A percentile compares a stretch with the other conserved stretches of the same genome.
phyloP scores from a whole-genome alignment of 1,140 invertebrate species.

The Trachelipus rathkii region DNA sequence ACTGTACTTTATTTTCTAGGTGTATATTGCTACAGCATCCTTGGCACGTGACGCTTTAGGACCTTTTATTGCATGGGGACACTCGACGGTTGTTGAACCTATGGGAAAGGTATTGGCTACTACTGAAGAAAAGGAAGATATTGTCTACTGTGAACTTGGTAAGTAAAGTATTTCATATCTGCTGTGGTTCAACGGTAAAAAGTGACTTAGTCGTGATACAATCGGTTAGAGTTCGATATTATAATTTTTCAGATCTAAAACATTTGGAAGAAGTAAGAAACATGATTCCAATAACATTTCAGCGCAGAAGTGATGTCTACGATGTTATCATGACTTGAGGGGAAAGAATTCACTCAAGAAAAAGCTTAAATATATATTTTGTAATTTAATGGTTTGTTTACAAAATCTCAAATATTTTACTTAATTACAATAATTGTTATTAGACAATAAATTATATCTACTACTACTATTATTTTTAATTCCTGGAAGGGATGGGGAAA shows the following conservation, averaged over 20 bases:
- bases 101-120: slow-evolving; percentile 75
- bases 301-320: neutral
- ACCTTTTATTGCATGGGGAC: slow-evolving; percentile 82
- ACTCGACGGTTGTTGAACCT: slow-evolving; percentile 77
- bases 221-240: too few species aligned
- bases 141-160: slow-evolving; percentile 72
- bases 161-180: too few species aligned
- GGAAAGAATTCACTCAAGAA: neutral
- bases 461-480: neutral
- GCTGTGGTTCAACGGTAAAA: too few species aligned
- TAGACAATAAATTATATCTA: neutral
- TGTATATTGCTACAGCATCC: slow-evolving; percentile 56
- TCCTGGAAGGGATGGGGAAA: neutral
- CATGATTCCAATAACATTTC: neutral
- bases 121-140: slow-evolving; percentile 56
- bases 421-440: neutral
- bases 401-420: neutral
- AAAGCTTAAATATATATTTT: neutral
- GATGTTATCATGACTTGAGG: neutral
- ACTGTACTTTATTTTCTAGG: slow-evolving; percentile 13
- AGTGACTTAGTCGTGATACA: too few species aligned
- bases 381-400: neutral
- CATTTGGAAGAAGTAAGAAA: neutral
- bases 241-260: neutral
- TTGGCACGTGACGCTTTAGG: slow-evolving; percentile 69